phyloP scores from a whole-genome alignment of 2,113 vertebrate species.

The Rhegmatorhina hoffmannsi region DNA sequence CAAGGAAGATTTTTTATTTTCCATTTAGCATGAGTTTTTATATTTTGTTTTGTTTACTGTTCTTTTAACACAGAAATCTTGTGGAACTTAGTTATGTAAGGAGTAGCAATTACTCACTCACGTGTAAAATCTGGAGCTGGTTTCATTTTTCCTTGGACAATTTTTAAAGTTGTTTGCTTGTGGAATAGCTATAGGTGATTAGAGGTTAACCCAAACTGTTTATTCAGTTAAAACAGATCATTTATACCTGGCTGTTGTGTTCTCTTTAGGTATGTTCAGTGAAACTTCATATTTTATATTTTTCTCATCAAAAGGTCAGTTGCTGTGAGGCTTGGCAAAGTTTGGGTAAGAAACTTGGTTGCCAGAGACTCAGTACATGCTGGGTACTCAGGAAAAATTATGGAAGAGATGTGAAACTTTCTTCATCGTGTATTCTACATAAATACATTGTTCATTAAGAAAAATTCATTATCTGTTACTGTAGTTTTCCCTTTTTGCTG shows the following conservation, averaged over 20 bases:
- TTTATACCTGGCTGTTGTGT: not conserved
- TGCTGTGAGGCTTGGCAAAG: not conserved
- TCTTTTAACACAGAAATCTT: not conserved
- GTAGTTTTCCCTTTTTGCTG: not conserved
- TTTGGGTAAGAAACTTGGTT: not conserved
- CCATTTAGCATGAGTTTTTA: not conserved
- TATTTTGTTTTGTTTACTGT: not conserved
- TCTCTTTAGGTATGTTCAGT: not conserved
- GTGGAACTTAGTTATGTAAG: not conserved
- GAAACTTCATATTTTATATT: not conserved
- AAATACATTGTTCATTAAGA: not conserved
- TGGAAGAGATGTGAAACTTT: not conserved
- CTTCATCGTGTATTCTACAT: fast-evolving
- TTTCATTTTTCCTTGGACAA: not conserved
- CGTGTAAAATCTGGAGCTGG: not conserved
- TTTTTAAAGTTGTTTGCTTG: not conserved
- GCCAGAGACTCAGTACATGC: not conserved
- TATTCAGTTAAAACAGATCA: not conserved
- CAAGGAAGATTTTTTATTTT: not conserved
- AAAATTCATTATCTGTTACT: not conserved
- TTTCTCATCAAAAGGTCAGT: not conserved
- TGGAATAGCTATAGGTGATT: not conserved
- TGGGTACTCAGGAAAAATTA: not conserved
- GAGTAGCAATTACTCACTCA: not conserved
- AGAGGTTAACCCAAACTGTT: not conserved